Conservation (phyloP, 2,888 invertebrate species). For the Aplocera efformata region DNA sequence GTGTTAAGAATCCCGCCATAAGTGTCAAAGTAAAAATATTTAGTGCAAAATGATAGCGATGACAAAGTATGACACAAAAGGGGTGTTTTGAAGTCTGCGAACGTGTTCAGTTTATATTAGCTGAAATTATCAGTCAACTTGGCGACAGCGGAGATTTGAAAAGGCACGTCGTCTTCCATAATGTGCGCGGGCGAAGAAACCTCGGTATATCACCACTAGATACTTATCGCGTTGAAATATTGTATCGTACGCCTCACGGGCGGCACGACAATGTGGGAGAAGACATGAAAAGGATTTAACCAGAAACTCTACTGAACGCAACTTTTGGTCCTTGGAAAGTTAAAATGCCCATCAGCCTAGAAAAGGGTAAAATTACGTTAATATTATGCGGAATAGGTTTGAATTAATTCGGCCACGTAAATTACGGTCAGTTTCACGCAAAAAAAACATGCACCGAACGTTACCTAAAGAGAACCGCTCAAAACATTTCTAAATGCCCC, state of each 20-base stretch:
- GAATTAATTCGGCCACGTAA: too few species aligned
- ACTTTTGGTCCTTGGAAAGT: slow-evolving; percentile 4
- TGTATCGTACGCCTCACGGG: slow-evolving; percentile 20
- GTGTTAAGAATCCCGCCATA: too few species aligned
- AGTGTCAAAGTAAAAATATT: too few species aligned
- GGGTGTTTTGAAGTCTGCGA: slow-evolving; percentile 6
- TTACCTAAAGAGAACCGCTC: slow-evolving; percentile 5
- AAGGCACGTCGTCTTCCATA: slow-evolving; percentile 21
- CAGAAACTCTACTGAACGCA: slow-evolving; percentile 6
- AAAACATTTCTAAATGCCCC: slow-evolving; percentile 5
- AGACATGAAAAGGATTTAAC: slow-evolving; percentile 8
- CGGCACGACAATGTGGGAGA: slow-evolving; percentile 13
- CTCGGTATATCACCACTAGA: slow-evolving; percentile 27
- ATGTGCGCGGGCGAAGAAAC: slow-evolving; percentile 25
- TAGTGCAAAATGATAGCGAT: slow-evolving; percentile 12
- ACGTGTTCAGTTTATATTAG: slow-evolving; percentile 6
- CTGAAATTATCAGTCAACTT: slow-evolving; percentile 10
- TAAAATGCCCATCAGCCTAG: slow-evolving; percentile 1
- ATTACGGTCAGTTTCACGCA: too few species aligned
- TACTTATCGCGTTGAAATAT: slow-evolving; percentile 32
- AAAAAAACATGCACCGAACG: slow-evolving; percentile 5
- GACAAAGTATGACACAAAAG: slow-evolving; percentile 5
- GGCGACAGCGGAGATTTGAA: slow-evolving; percentile 16
- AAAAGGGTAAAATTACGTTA: background rate
- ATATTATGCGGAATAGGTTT: background rate